Base-by-base conservation (phyloP, 1,140 invertebrate species). In the Drosophila navojoa region DNA sequence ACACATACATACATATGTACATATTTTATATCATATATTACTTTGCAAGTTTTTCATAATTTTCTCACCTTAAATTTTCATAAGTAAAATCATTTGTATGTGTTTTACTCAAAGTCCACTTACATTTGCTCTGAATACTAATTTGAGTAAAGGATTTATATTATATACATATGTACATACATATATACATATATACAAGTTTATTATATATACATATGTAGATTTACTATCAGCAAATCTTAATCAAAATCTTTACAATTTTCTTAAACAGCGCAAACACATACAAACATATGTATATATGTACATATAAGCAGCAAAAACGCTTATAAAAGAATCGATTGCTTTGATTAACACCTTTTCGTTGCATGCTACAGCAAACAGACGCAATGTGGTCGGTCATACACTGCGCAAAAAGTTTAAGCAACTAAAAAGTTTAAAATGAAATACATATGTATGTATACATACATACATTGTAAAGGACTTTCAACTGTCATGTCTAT, bases 291-390 rank as follows among this genome's bases (percentile, higher is more conserved):
- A 27, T 27, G 27, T 27, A 27, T 7, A 32, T 9, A 32, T 4
- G 5, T 0, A 29, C 4, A 29, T 29, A 55, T 22, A 64, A 22
- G 19, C 19, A 22, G 19, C 19, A 55, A 27, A 67, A 47, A 59
- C 22, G 40, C 42, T 49, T 44, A 32, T 52, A 68, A 73, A n/a
- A 38, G 19, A 60, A 76, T 87, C 76, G 68, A 86, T 81, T 85
- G 67, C 55, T 61, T 57, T 25, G 32, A 82, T 49, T 71, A 44
- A 22, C 63, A 66, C 63, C 42, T 67, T 45, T 35, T 22, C 49
- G 29, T 5, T 47, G 63, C 63, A 57, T 66, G 63, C 53, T 47
- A 25, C 63, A 45, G 16, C 11, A 45, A 64, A 38, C 52, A 55
- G 42, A 57, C 9, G 62, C 42, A 64, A 38, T 19, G 35, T 58